phyloP scores from a whole-genome alignment of 2,888 invertebrate genomes.

The Caenorhabditis wallacei region DNA sequence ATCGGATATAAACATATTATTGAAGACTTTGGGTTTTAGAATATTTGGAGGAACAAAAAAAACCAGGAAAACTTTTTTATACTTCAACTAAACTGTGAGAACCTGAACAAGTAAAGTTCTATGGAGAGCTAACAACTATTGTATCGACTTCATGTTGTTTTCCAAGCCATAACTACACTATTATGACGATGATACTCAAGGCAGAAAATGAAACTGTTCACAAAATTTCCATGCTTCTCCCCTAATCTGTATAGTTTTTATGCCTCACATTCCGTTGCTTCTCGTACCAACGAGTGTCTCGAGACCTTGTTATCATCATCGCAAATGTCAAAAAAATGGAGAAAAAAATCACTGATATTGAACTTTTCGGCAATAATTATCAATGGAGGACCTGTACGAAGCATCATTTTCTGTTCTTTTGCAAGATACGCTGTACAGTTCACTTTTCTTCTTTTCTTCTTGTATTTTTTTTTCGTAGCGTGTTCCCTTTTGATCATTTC shows the following conservation, averaged over 20 bases:
- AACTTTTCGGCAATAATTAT: conserved; percentile 4
- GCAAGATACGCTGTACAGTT: neutral
- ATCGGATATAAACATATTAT: no score
- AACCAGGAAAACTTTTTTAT: no score
- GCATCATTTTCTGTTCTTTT: conserved; percentile 15
- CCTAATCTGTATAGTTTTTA: conserved; percentile 25
- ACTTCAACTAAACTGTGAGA: no score
- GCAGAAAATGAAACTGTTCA: neutral
- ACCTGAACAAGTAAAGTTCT: no score
- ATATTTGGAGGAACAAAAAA: no score
- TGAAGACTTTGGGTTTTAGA: no score
- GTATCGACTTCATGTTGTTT: neutral
- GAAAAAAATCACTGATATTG: conserved; percentile 27
- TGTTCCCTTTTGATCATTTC: conserved; percentile 51
- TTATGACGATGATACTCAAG: no score
- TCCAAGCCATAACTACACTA: neutral
- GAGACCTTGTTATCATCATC: conserved; percentile 3
- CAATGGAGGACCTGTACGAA: conserved; percentile 7
- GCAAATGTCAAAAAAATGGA: conserved; percentile 26
- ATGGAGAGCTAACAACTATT: no score
- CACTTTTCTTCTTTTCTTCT: neutral
- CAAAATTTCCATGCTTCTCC: neutral
- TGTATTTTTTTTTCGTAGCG: neutral
- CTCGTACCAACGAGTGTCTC: conserved; percentile 35
- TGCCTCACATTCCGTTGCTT: conserved; percentile 10